Evolutionary conservation across 2,888 invertebrate species (phyloP).

Genomic region (Adelphocoris suturalis): DNA sequence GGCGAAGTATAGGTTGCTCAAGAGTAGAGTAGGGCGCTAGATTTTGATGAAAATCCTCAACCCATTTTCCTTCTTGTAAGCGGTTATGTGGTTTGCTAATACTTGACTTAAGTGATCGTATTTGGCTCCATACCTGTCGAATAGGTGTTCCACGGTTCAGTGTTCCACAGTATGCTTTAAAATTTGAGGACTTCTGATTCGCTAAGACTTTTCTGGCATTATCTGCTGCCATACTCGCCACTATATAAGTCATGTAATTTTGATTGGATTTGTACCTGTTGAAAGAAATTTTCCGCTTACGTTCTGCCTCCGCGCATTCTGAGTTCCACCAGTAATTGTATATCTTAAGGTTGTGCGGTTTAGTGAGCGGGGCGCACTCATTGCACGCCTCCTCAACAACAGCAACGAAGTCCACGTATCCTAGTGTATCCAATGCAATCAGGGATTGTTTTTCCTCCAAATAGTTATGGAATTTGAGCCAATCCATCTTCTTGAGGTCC

Average conservation of each 20-base stretch:
- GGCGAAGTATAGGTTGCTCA: neutral
- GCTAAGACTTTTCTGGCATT: neutral
- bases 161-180: neutral
- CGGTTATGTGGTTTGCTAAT: neutral
- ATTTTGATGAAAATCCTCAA: conserved; percentile 3
- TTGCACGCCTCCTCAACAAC: neutral
- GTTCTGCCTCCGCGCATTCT: neutral
- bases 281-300: too few species aligned
- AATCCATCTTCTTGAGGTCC: too few species aligned
- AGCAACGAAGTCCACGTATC: neutral
- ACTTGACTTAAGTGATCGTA: neutral
- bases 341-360: neutral
- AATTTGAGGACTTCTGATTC: conserved; percentile 17
- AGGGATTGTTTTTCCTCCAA: neutral
- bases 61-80: neutral
- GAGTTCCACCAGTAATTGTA: neutral
- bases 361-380: conserved; percentile 14
- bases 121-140: neutral
- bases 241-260: too few species aligned
- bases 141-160: conserved; percentile 16
- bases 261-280: too few species aligned
- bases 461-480: neutral
- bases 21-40: neutral
- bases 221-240: conserved; percentile 9
- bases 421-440: neutral